Evolutionary conservation across 2,888 invertebrate genomes (phyloP), one percentile per base, ranked within the genome.

Genomic region (Eupithecia tripunctaria): DNA sequence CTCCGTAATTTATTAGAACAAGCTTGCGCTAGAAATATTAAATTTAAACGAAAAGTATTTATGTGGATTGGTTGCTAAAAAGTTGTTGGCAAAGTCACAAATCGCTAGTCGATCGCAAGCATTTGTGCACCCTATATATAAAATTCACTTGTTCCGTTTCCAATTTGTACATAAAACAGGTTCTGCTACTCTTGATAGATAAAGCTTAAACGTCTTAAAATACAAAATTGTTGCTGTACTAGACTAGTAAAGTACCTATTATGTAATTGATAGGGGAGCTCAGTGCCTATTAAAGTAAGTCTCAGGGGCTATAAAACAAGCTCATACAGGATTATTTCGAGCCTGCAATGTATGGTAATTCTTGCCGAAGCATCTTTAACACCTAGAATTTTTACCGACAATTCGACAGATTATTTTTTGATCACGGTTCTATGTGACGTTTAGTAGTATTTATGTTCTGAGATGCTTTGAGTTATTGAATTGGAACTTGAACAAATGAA

Each of bases 201-300:
- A 21, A 64, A 38, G 38, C 12, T 8, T 38, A 38, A 64, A 38
- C 38, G 25, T 64, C 38, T 64, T 38, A 10, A 38, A 41, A 64
- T 56, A 70, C n/a, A 63, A 69, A 14, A 47, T 56, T 14, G 27
- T 68, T 43, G 25, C 25, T 21, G 8, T 41, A 65, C 63, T 67
- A 29, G 15, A 25, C n/a, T 62, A 18, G 7, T 62, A 36, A 72
- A 75, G 70, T 59, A 71, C 67, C 69, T 72, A 67, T 77, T 76
- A 73, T 62, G 70, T 77, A 76, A 77, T 74, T 62, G 70, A 70
- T 74, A 69, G 56, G 63, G 25, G 71, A 71, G 71, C 71, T 75
- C 68, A 65, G 60, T 62, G 62, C 68, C 72, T 68, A 68, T 71
- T 72, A 66, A 47, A 72, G 67, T 66, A 71, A 65, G 74, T 70